Evolutionary conservation across 2,113 vertebrate species (phyloP), one percentile per base, ranked within the genome.

Genomic region (Fulica atra): DNA sequence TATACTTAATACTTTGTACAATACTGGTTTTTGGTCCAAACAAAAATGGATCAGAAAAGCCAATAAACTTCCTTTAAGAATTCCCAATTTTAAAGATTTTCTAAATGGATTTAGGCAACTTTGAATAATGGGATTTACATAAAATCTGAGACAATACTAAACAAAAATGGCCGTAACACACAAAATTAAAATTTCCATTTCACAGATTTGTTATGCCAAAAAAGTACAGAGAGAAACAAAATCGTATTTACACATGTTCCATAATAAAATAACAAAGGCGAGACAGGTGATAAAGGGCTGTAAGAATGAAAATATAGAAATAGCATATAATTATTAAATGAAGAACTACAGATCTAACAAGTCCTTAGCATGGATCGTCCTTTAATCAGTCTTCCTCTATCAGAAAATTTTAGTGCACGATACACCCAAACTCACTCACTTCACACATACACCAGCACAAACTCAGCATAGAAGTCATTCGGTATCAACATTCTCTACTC

Each of bases 1-100:
- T 99, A 99, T 99, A 99, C 98, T 99, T 99, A 99, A 99, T 99
- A 99, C 99, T 99, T 99, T 99, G 98, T 99, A 99, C 99, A 99
- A 99, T 99, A 99, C 99, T 99, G 99, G 99, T 99, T 99, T 98
- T 99, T 99, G 99, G 99, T 99, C 99, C 99, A 99, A 99, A 99
- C 99, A 99, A 99, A 99, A 99, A 99, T 99, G 99, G 99, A 99
- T 99, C 99, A 99, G 99, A 99, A 99, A 99, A 99, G 99, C 99
- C 99, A 99, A 99, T 99, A 99, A 98, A 99, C 96, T 99, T 98
- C 99, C 98, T 99, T 98, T 99, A 99, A 99, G 99, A 99, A 99
- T 99, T 98, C 98, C 99, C 99, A 99, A 99, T 99, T 99, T 99
- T 99, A 99, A 98, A 99, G 98, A 98, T 99, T 98, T 98, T 99